Percentiles rank a stretch among this genome's conserved stretches.
Evolutionary conservation across 1,140 invertebrate genomes (phyloP).

Genomic region (Zophobas morio): DNA sequence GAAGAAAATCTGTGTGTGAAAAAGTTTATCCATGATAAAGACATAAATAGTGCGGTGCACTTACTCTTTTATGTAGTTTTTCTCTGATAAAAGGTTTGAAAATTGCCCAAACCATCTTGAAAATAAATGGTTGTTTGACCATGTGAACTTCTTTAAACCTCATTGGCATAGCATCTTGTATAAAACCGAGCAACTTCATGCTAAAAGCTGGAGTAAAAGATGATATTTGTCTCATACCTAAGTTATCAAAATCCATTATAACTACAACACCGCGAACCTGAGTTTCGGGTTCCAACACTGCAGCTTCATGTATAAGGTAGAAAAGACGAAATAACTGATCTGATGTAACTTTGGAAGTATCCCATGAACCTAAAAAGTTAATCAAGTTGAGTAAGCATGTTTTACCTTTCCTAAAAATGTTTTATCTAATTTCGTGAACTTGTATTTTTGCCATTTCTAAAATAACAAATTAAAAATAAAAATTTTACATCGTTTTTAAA

Average conservation of each 20-base stretch:
- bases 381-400: neutral
- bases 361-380: conserved; percentile 74
- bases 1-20: conserved; percentile 77
- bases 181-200: conserved; percentile 81
- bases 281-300: conserved; percentile 80
- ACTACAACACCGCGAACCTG: conserved; percentile 83
- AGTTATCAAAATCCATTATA: conserved; percentile 85
- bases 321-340: conserved; percentile 84
- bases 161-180: conserved; percentile 91
- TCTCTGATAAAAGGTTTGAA: conserved; percentile 91
- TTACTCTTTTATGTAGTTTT: conserved; percentile 86
- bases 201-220: conserved; percentile 81
- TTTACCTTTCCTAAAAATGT: no score
- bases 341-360: conserved; percentile 78
- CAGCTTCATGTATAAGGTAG: conserved; percentile 83
- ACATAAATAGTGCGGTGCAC: conserved; percentile 57
- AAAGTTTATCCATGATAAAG: neutral
- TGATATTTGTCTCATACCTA: conserved; percentile 80
- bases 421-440: no score
- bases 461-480: no score
- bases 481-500: no score
- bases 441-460: neutral
- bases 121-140: conserved; percentile 90
- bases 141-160: conserved; percentile 92
- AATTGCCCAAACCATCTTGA: conserved; percentile 90